These are phyloP conservation scores for Lophura nycthemera DNA, from an alignment of 2,113 vertebrate species.

Conservation along the genomic window DNA sequence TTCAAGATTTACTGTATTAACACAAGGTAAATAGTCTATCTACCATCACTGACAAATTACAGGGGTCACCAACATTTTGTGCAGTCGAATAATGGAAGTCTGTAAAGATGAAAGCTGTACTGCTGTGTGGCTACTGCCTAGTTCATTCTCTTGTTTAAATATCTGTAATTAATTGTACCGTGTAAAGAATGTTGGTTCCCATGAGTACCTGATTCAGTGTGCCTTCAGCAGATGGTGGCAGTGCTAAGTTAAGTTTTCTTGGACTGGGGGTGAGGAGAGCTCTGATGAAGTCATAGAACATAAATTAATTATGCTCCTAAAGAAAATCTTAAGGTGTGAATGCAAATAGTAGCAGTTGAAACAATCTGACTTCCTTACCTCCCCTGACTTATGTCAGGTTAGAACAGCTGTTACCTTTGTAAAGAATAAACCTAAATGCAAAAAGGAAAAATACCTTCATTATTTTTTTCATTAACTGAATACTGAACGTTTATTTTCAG, in stretches of 20 bases:
- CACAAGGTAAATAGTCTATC: background rate
- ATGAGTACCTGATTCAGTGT: background rate
- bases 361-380: background rate
- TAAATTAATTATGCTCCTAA: background rate
- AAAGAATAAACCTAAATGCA: background rate
- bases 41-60: background rate
- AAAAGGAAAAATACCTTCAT: background rate
- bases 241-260: background rate
- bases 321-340: background rate
- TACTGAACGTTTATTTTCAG: background rate
- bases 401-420: background rate
- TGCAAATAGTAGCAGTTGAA: background rate
- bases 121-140: background rate
- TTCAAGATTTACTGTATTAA: background rate
- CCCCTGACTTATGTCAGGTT: background rate
- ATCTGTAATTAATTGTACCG: accelerated
- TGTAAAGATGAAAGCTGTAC: background rate
- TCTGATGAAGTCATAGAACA: background rate
- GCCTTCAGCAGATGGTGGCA: conserved; percentile 58
- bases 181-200: background rate
- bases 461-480: background rate
- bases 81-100: background rate
- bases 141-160: background rate
- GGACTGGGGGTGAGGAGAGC: background rate
- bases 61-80: background rate